These are phyloP conservation scores for Tribolium madens DNA, from an alignment of 1,140 invertebrate genomes.

Conservation along the genomic window DNA sequence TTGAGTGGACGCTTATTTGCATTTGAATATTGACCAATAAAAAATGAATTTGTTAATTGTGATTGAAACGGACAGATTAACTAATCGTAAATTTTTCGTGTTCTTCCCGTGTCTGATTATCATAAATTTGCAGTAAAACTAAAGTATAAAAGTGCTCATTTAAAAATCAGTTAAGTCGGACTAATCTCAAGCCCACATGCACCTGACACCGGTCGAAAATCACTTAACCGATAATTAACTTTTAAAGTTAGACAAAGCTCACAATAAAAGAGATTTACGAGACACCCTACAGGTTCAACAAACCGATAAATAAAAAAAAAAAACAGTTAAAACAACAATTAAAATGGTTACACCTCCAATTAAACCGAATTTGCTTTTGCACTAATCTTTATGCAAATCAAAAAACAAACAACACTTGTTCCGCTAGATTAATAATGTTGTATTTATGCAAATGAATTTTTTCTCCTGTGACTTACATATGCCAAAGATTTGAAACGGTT, in stretches of 20 bases:
- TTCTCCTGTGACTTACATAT: conserved; percentile 4
- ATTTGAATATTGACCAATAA: neutral
- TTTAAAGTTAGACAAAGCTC: neutral
- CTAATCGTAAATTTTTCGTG: neutral
- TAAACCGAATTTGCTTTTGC: conserved; percentile 18
- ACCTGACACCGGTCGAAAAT: neutral
- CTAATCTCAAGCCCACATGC: neutral
- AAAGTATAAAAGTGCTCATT: neutral
- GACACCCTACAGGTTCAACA: neutral
- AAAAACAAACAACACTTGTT: conserved; percentile 39
- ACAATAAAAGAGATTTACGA: neutral
- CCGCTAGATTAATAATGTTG: conserved; percentile 37
- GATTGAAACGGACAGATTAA: neutral
- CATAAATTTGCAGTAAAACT: neutral
- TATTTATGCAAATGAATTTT: conserved; percentile 30
- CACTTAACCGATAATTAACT: neutral
- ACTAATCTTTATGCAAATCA: conserved; percentile 27
- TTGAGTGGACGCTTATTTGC: neutral
- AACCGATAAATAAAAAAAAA: neutral
- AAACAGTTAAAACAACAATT: neutral
- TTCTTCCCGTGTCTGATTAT: neutral
- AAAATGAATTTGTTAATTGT: neutral
- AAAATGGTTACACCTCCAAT: neutral
- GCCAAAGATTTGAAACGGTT: conserved; percentile 13
- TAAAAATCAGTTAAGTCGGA: neutral